Conservation (phyloP, 1,140 invertebrate genomes). For the Mercenaria mercenaria region DNA sequence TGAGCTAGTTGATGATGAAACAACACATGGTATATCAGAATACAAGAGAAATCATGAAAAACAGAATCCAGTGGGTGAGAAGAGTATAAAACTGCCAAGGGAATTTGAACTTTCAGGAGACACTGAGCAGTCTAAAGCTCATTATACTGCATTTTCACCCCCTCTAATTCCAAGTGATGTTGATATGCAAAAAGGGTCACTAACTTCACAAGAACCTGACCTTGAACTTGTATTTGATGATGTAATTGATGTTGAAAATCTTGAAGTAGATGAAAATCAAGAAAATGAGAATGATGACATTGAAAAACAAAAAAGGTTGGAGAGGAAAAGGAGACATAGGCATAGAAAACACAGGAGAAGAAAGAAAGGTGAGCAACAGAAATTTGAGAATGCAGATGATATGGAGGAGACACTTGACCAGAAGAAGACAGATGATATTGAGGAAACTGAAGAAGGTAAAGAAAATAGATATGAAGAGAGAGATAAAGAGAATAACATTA, state of each 20-base stretch:
- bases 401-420: background rate
- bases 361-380: background rate
- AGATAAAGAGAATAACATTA: background rate
- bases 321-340: constrained; percentile 24
- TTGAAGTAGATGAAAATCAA: constrained; percentile 20
- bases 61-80: too few relatives aligned
- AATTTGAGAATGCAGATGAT: background rate
- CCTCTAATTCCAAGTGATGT: constrained; percentile 15
- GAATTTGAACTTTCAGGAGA: background rate
- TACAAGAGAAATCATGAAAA: background rate
- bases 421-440: background rate
- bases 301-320: background rate
- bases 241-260: constrained; percentile 51
- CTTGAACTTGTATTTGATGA: constrained; percentile 56
- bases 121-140: background rate
- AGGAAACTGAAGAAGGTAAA: background rate
- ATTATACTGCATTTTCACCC: background rate
- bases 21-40: too few relatives aligned
- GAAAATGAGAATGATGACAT: background rate
- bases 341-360: constrained; percentile 26
- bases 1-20: background rate
- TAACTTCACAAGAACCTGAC: constrained; percentile 51
- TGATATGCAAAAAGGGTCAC: constrained; percentile 18
- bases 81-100: too few relatives aligned
- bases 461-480: background rate